These are phyloP conservation scores for Pterostichus madidus DNA, from an alignment of 2,888 invertebrate species.

Conservation along the genomic window DNA sequence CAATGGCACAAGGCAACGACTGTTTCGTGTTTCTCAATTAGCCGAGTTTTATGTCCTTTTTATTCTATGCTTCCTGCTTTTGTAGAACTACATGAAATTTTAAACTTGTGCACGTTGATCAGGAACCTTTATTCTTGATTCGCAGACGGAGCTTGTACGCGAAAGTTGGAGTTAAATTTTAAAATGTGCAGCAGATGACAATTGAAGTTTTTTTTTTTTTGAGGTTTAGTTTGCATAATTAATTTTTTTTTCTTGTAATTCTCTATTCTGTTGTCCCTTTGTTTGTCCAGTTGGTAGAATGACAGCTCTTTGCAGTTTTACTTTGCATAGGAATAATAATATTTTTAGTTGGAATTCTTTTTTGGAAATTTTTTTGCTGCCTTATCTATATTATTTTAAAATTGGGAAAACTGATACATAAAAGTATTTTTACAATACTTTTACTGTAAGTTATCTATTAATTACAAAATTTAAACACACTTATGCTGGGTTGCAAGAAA, in stretches of 20 bases:
- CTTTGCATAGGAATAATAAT: too few relatives aligned
- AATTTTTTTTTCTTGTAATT: neutral
- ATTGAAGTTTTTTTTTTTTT: constrained; percentile 24
- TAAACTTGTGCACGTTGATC: constrained; percentile 10
- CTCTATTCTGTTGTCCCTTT: neutral
- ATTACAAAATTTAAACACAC: too few relatives aligned
- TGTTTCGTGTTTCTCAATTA: neutral
- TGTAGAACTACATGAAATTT: constrained; percentile 16
- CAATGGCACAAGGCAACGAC: too few relatives aligned
- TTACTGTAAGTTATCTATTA: too few relatives aligned
- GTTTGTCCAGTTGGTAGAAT: constrained; percentile 13
- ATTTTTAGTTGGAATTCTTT: too few relatives aligned
- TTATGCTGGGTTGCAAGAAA: too few relatives aligned
- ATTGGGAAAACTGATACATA: too few relatives aligned
- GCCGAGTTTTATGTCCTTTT: neutral
- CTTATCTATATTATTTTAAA: too few relatives aligned
- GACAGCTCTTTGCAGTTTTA: neutral
- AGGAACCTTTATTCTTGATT: constrained; percentile 11
- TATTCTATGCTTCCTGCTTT: constrained; percentile 8
- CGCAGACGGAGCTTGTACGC: neutral
- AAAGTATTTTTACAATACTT: too few relatives aligned
- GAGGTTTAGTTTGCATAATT: constrained; percentile 33
- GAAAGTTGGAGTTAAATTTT: constrained; percentile 33
- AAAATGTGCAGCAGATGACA: constrained; percentile 32
- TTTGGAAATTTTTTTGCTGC: too few relatives aligned